Base-by-base conservation (phyloP, 1,140 invertebrate genomes). In the Uloborus diversus region DNA sequence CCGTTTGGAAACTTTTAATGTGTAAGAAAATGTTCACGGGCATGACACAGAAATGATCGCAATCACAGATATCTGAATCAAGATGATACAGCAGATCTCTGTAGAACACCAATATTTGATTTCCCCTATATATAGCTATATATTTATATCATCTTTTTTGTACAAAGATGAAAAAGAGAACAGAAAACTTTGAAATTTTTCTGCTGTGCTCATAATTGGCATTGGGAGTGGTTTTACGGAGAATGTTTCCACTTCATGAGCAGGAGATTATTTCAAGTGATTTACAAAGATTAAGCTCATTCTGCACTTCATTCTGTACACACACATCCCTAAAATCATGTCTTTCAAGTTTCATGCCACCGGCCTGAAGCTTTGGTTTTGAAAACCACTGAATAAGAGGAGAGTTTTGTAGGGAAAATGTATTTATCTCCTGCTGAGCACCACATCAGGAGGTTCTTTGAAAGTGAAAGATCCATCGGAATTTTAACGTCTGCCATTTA, bases 241-340 rank as follows among this genome's bases (percentile, higher is more conserved):
- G 61, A 65, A 78, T 66, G 73, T 78, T 78, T 65, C 62, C 73
- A 66, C 42, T 62, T 70, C 47, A 78, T 78, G 73, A 78, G 73
- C 73, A 78, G 73, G 73, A 78, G 73, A 78, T 78, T 78, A 76
- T 78, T 65, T 64, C 59, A 66, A 78, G 73, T 78, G 73, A 78
- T 78, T 78, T 78, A 78, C 73, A 78, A 78, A 78, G 61, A 66
- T 78, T 78, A 78, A 78, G 73, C 73, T 78, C 73, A 78, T 78
- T 78, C 73, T 78, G 62, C 73, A 78, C 73, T 78, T 65, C 73
- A 65, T 65, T 73, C 35, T 66, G 66, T 66, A 78, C 73, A n/a
- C n/a, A n/a, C n/a, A 78, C 73, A 35, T 65, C 42, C 73, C 62
- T 20, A 65, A 78, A 78, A 49, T 78, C 62, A 65, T 57, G 62